Evolutionary conservation across 53 echinoderm and acorn worm species (phyloP), one percentile per base, ranked within the genome.

Genomic region (Stichopus horrens): DNA sequence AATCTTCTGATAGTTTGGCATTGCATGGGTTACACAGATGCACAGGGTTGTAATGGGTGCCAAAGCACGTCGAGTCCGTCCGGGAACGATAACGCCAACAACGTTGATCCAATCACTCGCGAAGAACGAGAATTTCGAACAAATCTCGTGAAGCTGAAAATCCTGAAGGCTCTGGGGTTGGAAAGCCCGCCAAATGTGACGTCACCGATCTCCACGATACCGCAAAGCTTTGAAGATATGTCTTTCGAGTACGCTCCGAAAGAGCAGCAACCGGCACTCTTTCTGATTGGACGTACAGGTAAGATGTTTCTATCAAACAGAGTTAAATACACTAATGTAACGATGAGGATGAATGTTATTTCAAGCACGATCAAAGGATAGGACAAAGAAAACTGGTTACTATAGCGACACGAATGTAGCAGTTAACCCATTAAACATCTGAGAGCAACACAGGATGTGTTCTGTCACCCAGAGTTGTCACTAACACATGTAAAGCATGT

Each of bases 121-220:
- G 81, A 14, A 9, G 81, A 81, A 81, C 56, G 54, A 56, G 58
- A 81, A 81, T 81, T 56, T 81, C 81, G 81, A 21, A 81, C 57
- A 56, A 20, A 81, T 54, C 58, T 81, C 1, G 81, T 81, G 6
- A 81, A 81, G 53, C 9, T 81, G 18, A 81, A 81, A 54, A 81
- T 81, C 56, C 53, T 81, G 21, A 21, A 56, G 81, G 81, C 81
- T 20, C 81, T 81, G 21, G 58, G 58, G 57, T 18, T 81, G 53
- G 81, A 54, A 53, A 58, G 22, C 56, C 81, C 81, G 22, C 81
- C 81, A 10, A 81, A 81, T 23, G 81, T 81, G 81, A 81, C 81
- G 58, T 57, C 81, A 56, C 21, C 81, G 4, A 21, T 81, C 5
- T 20, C 81, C 21, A 22, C 55, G 14, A 81, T 81, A 81, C 81